phyloP scores from a whole-genome alignment of 2,888 invertebrate genomes.

The Philopedon plagiatum region DNA sequence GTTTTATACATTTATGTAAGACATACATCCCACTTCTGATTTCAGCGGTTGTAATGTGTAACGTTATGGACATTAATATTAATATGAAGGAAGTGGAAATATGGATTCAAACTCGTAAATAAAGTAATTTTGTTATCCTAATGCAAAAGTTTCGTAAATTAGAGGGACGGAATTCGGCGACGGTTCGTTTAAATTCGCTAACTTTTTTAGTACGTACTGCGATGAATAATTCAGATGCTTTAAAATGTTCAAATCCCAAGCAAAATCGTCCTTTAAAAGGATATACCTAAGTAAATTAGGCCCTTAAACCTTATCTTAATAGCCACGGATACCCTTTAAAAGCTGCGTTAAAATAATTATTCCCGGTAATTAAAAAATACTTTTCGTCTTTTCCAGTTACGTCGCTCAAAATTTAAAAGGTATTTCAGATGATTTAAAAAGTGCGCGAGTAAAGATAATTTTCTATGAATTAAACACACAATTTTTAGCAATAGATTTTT shows the following conservation, averaged over 20 bases:
- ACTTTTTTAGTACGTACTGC: constrained; percentile 25
- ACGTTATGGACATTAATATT: too few relatives aligned
- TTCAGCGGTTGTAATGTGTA: too few relatives aligned
- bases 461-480: too few relatives aligned
- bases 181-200: constrained; percentile 3
- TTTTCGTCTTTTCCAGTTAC: neutral
- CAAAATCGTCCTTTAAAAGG: constrained; percentile 35
- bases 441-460: too few relatives aligned
- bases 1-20: too few relatives aligned
- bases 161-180: neutral
- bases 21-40: too few relatives aligned
- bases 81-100: neutral
- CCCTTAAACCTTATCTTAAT: constrained; percentile 40
- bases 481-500: too few relatives aligned
- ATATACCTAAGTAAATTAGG: constrained; percentile 36
- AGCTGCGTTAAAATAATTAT: constrained; percentile 39
- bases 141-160: constrained; percentile 36
- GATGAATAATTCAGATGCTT: constrained; percentile 33
- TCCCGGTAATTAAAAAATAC: constrained; percentile 32
- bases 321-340: constrained; percentile 29
- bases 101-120: constrained; percentile 3
- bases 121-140: constrained; percentile 16
- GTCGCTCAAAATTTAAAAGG: neutral
- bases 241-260: constrained; percentile 28
- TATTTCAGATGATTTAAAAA: constrained; percentile 7